Evolutionary conservation across 92 coral and sea anemone genomes (phyloP).

Genomic region (Bergia sp.): DNA sequence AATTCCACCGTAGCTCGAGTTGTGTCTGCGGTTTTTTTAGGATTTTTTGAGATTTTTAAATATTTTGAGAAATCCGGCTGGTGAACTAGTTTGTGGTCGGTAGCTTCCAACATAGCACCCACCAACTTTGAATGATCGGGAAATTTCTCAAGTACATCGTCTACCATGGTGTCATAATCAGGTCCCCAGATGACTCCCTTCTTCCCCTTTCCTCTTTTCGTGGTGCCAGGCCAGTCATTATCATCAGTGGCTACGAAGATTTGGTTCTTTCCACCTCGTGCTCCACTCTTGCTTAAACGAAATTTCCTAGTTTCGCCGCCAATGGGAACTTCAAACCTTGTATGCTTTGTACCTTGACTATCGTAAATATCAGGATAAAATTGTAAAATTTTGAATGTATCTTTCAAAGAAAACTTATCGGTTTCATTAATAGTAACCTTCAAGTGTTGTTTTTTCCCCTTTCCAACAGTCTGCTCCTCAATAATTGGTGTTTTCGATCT

Average conservation of each 20-base stretch:
- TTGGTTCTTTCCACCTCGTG: constrained; percentile 24
- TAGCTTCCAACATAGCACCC: constrained; percentile 25
- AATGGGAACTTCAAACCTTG: constrained; percentile 44
- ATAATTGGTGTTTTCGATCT: no score
- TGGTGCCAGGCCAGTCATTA: constrained; percentile 41
- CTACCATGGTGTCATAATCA: constrained; percentile 40
- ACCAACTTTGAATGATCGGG: constrained; percentile 15
- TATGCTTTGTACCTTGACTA: not conserved
- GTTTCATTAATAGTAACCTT: constrained; percentile 29
- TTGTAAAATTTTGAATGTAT: constrained; percentile 44
- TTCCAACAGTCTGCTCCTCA: not conserved
- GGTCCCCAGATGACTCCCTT: constrained; percentile 4
- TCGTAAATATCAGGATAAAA: constrained; percentile 25
- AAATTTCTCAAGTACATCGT: not conserved
- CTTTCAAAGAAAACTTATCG: constrained; percentile 14
- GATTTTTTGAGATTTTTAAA: not conserved
- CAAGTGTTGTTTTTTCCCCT: not conserved
- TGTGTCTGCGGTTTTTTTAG: constrained; percentile 14
- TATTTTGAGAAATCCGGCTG: constrained; percentile 37
- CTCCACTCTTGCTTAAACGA: constrained; percentile 13
- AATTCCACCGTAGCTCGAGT: constrained; percentile 61
- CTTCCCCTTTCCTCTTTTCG: not conserved
- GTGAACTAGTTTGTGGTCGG: not conserved
- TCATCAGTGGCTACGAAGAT: constrained; percentile 23
- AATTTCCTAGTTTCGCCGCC: constrained; percentile 45